Base-by-base conservation (phyloP, 1,140 invertebrate genomes). In the Zaprionus davidi region DNA sequence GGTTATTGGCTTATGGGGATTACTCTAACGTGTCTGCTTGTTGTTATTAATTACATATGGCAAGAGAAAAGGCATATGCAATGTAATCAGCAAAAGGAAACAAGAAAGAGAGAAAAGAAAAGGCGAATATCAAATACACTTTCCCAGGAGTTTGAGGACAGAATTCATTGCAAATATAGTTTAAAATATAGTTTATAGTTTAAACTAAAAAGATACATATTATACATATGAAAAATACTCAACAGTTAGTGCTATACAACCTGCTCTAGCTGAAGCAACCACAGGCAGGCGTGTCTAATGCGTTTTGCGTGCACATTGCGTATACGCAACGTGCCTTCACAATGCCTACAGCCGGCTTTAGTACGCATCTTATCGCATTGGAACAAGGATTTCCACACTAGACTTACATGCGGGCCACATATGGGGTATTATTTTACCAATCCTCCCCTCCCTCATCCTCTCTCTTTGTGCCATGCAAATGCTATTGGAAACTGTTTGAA, bases 321-420 rank as follows among this genome's bases (percentile, higher is more conserved):
- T 76, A 82, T 83, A 82, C 81, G 81, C 71, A 75, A 36, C 34
- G 46, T 75, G 63, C 17, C 9, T 34, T n/a, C 65, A 79, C 71
- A 76, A 56, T 55, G 66, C 13, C 36, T 49, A 11, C 31, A 24
- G 31, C 26, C 24, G 73, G 64, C 49, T 17, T 22, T 13, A 22
- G 28, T 60, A 26, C 13, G 51, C 38, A 38, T 22, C 38, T 63
- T 13, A 51, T 24, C 46, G 46, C 20, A 20, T 20, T 20, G 5
- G 17, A 1, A 22, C 2, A 51, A 24, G 20, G 6, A 51, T 51
- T 9, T 20, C 22, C 20, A 13, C 20, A 51, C 46, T 51, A 5
- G 46, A 1, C 11, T 51, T 46, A 46, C 41, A 17, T 17, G n/a
- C 41, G 20, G 20, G 17, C 20, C 22, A 11, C 44, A 46, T 46